A percentile compares a stretch with the other conserved stretches of the same genome.
Evolutionary conservation across 23 tunicate species (phyloP).

Genomic region (Styela clava): DNA sequence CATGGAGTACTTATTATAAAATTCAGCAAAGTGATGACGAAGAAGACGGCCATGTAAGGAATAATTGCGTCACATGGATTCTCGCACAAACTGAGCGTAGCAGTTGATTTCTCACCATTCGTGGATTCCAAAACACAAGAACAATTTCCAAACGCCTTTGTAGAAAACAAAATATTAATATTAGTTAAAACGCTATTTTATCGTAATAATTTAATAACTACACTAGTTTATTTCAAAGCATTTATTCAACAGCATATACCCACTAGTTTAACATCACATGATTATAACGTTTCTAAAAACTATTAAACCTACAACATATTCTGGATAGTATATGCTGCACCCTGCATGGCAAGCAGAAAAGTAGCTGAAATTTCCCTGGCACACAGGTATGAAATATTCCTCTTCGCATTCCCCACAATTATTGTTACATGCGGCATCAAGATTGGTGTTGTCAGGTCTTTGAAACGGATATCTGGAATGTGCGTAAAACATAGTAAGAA

Average conservation of each 20-base stretch:
- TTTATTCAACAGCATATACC: too few species aligned
- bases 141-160: slow-evolving; percentile 58
- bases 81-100: neutral
- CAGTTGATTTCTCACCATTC: slow-evolving; percentile 23
- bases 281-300: too few species aligned
- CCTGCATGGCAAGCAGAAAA: slow-evolving; percentile 93
- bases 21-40: neutral
- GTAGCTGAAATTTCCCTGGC: slow-evolving; percentile 68
- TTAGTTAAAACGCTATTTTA: too few species aligned
- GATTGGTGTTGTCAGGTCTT: slow-evolving; percentile 4
- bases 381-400: slow-evolving; percentile 75
- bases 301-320: neutral
- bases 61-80: neutral
- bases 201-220: too few species aligned
- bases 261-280: too few species aligned
- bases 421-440: slow-evolving; percentile 45
- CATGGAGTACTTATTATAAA: neutral
- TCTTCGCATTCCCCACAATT: slow-evolving; percentile 36
- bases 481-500: neutral
- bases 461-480: slow-evolving; percentile 2
- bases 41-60: neutral
- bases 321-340: neutral
- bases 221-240: too few species aligned
- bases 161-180: neutral
- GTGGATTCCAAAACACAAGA: slow-evolving; percentile 27